Evolutionary conservation across 2,113 vertebrate species (phyloP).

Genomic region (Butastur rufipennis): DNA sequence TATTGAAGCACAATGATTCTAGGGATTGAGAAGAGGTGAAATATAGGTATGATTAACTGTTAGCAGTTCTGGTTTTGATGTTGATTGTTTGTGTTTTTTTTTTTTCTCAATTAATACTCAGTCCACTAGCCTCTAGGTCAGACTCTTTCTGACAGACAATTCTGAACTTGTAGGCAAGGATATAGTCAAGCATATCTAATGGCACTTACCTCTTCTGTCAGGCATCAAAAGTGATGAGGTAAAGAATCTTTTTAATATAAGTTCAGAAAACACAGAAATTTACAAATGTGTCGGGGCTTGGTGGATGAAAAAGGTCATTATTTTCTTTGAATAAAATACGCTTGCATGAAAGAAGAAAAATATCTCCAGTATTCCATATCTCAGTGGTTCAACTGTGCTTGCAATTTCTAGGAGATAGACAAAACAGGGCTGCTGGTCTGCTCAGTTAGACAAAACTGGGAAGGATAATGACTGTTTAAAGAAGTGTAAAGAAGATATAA

Average conservation of each 20-base stretch:
- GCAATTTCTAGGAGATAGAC: not conserved
- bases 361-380: not conserved
- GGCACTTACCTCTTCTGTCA: not conserved
- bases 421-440: not conserved
- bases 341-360: not conserved
- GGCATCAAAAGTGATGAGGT: not conserved
- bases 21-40: not conserved
- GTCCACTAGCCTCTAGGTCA: not conserved
- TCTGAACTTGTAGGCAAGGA: not conserved
- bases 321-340: not conserved
- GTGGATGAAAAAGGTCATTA: not conserved
- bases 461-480: not conserved
- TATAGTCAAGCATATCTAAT: not conserved
- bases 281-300: not conserved
- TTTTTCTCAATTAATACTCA: not conserved
- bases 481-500: not conserved
- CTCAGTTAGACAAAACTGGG: not conserved
- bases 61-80: not conserved
- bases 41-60: not conserved
- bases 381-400: not conserved
- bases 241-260: not conserved
- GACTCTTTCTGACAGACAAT: not conserved
- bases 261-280: not conserved
- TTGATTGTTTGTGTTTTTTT: not conserved
- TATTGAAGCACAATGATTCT: not conserved